Evolutionary conservation across 2,888 invertebrate genomes (phyloP).

Genomic region (Schizaphis graminum): DNA sequence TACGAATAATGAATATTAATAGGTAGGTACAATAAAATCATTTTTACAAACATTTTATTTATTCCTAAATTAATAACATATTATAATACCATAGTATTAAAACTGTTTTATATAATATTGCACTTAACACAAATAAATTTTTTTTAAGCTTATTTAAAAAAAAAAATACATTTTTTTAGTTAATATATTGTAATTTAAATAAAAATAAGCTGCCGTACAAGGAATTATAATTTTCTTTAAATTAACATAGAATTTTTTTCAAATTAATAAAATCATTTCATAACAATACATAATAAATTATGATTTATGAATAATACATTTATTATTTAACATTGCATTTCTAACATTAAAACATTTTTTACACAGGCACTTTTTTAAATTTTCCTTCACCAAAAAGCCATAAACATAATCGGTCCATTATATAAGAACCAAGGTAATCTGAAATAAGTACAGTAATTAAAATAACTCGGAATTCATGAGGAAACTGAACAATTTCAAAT

Average conservation of each 20-base stretch:
- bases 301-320: conserved; percentile 21
- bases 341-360: neutral
- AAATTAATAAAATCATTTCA: neutral
- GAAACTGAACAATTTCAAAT: conserved; percentile 93
- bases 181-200: neutral
- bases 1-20: conserved; percentile 17
- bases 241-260: neutral
- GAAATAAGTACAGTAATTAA: conserved; percentile 86
- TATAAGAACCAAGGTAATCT: conserved; percentile 88
- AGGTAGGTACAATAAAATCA: neutral
- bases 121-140: neutral
- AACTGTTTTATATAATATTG: neutral
- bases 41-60: neutral
- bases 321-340: neutral
- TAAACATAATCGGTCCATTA: conserved; percentile 87
- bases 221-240: neutral
- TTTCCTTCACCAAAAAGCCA: conserved; percentile 89
- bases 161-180: neutral
- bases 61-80: neutral
- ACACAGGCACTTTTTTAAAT: conserved; percentile 68
- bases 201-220: neutral
- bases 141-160: neutral
- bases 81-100: neutral
- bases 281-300: conserved; percentile 26
- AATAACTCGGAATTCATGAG: conserved; percentile 88